Evolutionary conservation across 2,797 vertebrate genomes (phyloP), one percentile per base, ranked within the genome.

Genomic region (Tenualosa thibaudeaui): DNA sequence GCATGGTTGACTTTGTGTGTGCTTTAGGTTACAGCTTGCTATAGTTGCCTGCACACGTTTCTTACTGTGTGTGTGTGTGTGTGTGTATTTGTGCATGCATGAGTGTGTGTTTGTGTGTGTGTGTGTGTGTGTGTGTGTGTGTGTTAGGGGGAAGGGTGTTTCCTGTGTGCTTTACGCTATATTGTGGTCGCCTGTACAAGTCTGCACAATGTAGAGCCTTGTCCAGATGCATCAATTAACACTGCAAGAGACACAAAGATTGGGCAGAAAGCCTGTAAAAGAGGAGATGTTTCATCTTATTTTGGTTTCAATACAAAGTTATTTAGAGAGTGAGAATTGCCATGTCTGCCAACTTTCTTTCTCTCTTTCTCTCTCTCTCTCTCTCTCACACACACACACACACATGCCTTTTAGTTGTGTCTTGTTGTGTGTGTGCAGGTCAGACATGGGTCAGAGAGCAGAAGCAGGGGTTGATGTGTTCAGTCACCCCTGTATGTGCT

Each of bases 401-500:
- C 13, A 19, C 54, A 56, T n/a, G n/a, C n/a, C 54, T 31, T 31
- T 31, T 31, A 31, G 31, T 31, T 31, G 31, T 31, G 31, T 0
- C 31, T 31, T 31, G 31, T 31, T 40, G 17, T 78, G 71, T 78
- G n/a, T 40, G 49, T 43, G 24, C 9, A 58, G 17, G 10, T 24
- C 58, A 62, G 7, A 8, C 8, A 24, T n/a, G 58, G 58, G 58
- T 62, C 58, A 62, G 5, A 9, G 58, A 62, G n/a, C 58, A 9
- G 26, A 17, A 26, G 31, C 8, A 31, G 8, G 65, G 12, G 65
- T 71, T 0, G 24, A 40, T 31, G 65, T 37, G 65, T 54, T 1
- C 53, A 40, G 54, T 84, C 81, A 83, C 0, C 26, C 0, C 49
- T 31, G 68, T 56, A 15, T 81, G 65, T 49, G 81, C 84, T 85